A percentile compares a stretch with the other conserved stretches of the same genome.
These are phyloP conservation scores for Protodeltote pygarga DNA, from an alignment of 2,888 invertebrate genomes.

Conservation along the genomic window DNA sequence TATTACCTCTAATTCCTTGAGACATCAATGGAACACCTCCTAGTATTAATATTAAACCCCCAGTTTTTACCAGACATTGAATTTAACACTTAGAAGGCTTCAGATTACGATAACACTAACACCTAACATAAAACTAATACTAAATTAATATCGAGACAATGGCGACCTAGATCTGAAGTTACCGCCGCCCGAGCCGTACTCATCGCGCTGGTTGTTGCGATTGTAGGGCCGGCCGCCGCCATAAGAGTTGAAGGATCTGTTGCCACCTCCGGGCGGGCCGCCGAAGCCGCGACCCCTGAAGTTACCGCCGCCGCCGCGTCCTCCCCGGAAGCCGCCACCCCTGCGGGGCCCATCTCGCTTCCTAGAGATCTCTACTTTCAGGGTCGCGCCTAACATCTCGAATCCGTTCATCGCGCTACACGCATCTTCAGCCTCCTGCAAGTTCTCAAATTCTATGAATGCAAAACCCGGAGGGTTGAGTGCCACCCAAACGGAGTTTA, in stretches of 20 bases:
- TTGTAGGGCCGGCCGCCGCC: constrained; percentile 78
- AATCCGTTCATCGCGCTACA: constrained; percentile 95
- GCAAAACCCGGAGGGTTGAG: constrained; percentile 98
- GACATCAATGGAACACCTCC: constrained; percentile 77
- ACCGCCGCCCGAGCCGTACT: constrained; percentile 79
- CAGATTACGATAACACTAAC: constrained; percentile 86
- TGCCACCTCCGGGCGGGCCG: constrained; percentile 82
- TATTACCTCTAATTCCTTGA: constrained; percentile 79
- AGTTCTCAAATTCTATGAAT: constrained; percentile 96
- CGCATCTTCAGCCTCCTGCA: constrained; percentile 95
- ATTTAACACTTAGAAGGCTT: constrained; percentile 86
- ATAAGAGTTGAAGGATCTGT: constrained; percentile 86
- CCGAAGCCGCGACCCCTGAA: constrained; percentile 84
- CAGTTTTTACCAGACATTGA: constrained; percentile 78
- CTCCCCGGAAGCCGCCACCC: constrained; percentile 87
- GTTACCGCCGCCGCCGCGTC: constrained; percentile 81
- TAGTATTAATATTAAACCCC: constrained; percentile 83
- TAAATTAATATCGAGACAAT: constrained; percentile 82
- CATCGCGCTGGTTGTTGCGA: constrained; percentile 76
- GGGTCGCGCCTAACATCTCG: constrained; percentile 94
- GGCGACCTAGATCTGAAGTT: constrained; percentile 86
- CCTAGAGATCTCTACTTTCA: constrained; percentile 95
- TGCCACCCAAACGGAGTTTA: constrained; percentile 97
- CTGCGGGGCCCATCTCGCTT: constrained; percentile 91
- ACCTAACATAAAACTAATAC: constrained; percentile 79